Percentiles rank a stretch among this genome's conserved stretches.
phyloP scores from a whole-genome alignment of 2,113 vertebrate species.

The Muntiacus reevesi region DNA sequence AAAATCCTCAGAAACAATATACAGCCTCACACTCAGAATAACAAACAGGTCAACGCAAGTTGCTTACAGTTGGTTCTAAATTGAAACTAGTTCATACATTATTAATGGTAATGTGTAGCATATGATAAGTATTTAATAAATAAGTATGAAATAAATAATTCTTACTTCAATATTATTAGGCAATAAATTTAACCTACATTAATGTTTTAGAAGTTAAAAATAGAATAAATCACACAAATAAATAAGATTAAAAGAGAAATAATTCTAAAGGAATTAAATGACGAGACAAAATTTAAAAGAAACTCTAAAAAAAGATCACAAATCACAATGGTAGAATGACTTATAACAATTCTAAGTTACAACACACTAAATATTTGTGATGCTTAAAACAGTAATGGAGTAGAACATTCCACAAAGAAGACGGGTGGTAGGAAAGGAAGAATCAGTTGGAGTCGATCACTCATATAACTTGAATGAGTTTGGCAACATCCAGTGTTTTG shows the following conservation, averaged over 20 bases:
- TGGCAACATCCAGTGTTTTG: background rate
- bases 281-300: background rate
- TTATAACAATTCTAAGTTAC: background rate
- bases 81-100: background rate
- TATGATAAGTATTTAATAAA: background rate
- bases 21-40: background rate
- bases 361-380: constrained; percentile 3
- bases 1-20: background rate
- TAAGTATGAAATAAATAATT: constrained; percentile 20
- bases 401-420: background rate
- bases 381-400: background rate
- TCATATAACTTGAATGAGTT: background rate
- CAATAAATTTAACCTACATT: background rate
- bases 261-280: constrained; percentile 17
- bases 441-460: background rate
- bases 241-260: background rate
- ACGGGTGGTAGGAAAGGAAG: background rate
- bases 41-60: background rate
- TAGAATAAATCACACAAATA: background rate
- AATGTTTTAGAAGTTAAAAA: background rate
- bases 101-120: background rate
- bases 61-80: background rate
- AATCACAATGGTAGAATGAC: background rate
- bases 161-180: background rate
- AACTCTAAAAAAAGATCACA: background rate